These are phyloP conservation scores for Palaemon carinicauda DNA, from an alignment of 1,140 invertebrate species.

Conservation along the genomic window DNA sequence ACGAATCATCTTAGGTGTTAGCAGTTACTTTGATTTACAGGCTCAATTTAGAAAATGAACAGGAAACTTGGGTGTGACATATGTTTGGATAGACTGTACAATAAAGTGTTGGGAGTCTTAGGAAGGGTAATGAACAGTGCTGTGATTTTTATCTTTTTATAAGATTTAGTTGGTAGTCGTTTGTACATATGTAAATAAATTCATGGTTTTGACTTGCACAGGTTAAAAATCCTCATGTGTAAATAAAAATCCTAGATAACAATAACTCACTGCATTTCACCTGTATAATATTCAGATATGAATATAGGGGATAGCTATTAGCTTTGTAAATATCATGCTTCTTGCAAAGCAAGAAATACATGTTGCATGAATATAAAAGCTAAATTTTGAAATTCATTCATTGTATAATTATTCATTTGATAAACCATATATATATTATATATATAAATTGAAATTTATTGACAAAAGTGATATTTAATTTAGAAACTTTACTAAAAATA, in stretches of 20 bases:
- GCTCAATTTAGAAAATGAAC: neutral
- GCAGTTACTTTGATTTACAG: too few species aligned
- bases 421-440: too few species aligned
- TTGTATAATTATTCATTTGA: too few species aligned
- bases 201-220: slow-evolving; percentile 43
- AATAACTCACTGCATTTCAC: slow-evolving; percentile 52
- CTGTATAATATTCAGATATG: slow-evolving; percentile 56
- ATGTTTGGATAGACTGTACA: neutral
- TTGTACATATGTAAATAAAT: neutral
- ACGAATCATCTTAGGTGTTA: neutral
- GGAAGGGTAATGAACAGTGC: slow-evolving; percentile 56
- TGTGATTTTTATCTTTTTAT: slow-evolving; percentile 48
- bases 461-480: too few species aligned
- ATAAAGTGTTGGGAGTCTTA: slow-evolving; percentile 34
- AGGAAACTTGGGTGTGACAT: neutral
- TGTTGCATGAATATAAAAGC: slow-evolving; percentile 50
- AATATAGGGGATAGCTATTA: slow-evolving; percentile 52
- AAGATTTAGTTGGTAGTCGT: slow-evolving; percentile 27
- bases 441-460: too few species aligned
- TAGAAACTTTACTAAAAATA: too few species aligned
- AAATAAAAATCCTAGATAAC: slow-evolving; percentile 46
- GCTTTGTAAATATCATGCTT: slow-evolving; percentile 51
- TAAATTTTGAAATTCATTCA: neutral
- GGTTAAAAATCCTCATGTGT: slow-evolving; percentile 40
- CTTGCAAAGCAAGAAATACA: slow-evolving; percentile 55